Percentiles rank a stretch among this genome's conserved stretches.
Conservation (phyloP, 2,113 vertebrate genomes). For the Lamprotornis superbus region DNA sequence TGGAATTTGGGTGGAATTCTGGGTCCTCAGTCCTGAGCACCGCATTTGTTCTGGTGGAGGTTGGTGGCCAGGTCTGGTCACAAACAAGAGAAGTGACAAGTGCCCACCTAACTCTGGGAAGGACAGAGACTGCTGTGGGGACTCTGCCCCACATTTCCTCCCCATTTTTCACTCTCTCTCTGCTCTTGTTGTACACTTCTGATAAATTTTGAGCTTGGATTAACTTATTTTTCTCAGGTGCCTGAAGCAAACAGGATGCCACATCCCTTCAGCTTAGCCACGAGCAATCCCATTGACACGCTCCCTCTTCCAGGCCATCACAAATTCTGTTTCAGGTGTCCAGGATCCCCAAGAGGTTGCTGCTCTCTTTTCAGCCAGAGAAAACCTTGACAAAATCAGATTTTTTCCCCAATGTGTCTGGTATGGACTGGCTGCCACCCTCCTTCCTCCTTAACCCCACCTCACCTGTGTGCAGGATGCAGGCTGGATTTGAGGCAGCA, state of each 20-base stretch:
- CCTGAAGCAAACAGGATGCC: not conserved
- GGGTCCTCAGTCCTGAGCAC: not conserved
- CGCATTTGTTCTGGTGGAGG: not conserved
- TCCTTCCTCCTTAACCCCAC: not conserved
- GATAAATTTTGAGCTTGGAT: not conserved
- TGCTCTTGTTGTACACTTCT: not conserved
- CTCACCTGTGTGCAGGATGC: not conserved
- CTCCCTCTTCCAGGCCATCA: not conserved
- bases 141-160: not conserved
- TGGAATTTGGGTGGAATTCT: not conserved
- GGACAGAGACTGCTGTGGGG: not conserved
- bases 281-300: not conserved
- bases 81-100: not conserved
- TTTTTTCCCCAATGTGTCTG: not conserved
- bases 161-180: not conserved
- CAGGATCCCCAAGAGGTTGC: not conserved
- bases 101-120: not conserved
- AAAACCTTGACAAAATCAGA: not conserved
- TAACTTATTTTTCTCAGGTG: not conserved
- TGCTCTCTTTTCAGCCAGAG: not conserved
- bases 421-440: fast-evolving
- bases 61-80: not conserved
- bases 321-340: not conserved
- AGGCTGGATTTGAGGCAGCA: not conserved
- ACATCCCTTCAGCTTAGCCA: not conserved